Base-by-base conservation (phyloP, 1,140 invertebrate genomes). In the Psix sp. region DNA sequence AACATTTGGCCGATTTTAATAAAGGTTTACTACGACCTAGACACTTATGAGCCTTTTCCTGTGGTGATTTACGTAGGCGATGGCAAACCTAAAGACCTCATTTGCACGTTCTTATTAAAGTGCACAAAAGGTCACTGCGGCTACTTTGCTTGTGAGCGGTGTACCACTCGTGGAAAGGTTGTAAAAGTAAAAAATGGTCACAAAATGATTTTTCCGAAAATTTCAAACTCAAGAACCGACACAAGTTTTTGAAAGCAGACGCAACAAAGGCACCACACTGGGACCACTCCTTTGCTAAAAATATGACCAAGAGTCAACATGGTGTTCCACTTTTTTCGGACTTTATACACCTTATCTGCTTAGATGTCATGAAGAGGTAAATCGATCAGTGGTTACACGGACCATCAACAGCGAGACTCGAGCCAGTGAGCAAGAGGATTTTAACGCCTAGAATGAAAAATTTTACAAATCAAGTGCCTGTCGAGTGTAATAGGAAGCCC, bases 301-400 rank as follows among this genome's bases (percentile, higher is more conserved):
- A 59, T 57, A 18, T n/a, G 20, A 43, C 40, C 29, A 35, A 21
- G 7, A n/a, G 35, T 57, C 7, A 18, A 57, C 15, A 29, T 57
- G 6, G 13, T 57, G 5, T 15, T 42, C 17, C 36, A 33, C 5
- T 57, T 57, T 43, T 57, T 31, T 20, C 45, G 13, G 40, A 57
- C 13, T 45, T n/a, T n/a, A 57, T 57, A 39, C 54, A 57, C 11
- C 21, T 57, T 6, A n/a, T 33, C 3, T 33, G 4, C 10, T n/a
- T 33, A 33, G 31, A n/a, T 33, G 4, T 33, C 3, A 16, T 31
- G 14, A 36, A 36, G 9, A 36, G 6, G 2, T 36, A n/a, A 21
- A 7, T 38, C 5, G 14, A 36, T 3, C 10, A 33, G 10, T 51
- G 33, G 6, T 33, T 36, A 21, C 18, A 24, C 13, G 33, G 21